Conservation (phyloP, 2,113 vertebrate genomes). For the Cryptoleucopteryx plumbea region DNA sequence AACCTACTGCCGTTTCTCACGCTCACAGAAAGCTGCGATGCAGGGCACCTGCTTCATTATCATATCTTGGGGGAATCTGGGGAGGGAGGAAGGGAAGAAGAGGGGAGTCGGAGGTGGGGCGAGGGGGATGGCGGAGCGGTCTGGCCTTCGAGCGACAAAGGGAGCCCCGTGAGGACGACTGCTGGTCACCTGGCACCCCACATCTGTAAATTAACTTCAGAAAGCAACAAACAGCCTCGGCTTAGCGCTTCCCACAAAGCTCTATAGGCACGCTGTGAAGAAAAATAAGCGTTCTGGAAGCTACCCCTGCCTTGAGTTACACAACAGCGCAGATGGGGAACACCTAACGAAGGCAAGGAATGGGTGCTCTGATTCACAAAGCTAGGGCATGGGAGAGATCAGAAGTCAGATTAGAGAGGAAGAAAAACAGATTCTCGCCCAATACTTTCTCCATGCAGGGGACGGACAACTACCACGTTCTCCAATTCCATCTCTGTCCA, state of each 20-base stretch:
- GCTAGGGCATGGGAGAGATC: neutral
- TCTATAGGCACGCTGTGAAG: rapidly evolving
- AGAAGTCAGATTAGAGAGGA: neutral
- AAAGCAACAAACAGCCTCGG: neutral
- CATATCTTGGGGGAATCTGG: slow-evolving; percentile 74
- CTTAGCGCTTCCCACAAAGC: neutral
- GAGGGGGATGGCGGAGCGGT: neutral
- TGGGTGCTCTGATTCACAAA: neutral
- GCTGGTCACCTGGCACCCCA: neutral
- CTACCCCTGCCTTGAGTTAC: neutral
- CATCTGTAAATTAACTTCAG: neutral
- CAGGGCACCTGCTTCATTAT: slow-evolving; percentile 91
- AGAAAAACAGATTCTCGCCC: neutral
- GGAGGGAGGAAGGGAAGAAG: neutral
- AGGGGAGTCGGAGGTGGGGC: neutral
- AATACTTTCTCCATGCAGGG: neutral
- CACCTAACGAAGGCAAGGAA: neutral
- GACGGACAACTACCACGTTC: neutral
- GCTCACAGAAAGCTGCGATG: slow-evolving; percentile 73
- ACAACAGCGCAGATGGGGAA: neutral
- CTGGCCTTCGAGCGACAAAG: neutral
- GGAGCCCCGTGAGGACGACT: neutral
- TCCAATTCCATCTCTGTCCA: neutral
- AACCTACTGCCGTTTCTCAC: slow-evolving; percentile 81
- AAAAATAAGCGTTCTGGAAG: neutral